A percentile compares a stretch with the other conserved stretches of the same genome.
These are phyloP conservation scores for Rhynchopsitta pachyrhyncha DNA, from an alignment of 2,113 vertebrate species.

Conservation along the genomic window DNA sequence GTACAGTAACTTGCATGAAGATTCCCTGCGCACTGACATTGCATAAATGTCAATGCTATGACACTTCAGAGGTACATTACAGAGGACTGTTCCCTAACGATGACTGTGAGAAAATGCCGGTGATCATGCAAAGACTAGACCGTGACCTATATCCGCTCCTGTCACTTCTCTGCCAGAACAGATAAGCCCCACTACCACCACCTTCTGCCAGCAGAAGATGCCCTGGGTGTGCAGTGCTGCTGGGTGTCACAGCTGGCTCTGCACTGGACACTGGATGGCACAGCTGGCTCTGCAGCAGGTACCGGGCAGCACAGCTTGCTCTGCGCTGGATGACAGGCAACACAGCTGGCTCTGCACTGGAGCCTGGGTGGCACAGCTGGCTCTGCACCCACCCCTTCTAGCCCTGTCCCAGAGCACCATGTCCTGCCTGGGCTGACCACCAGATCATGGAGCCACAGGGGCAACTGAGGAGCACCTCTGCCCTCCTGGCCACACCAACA, in stretches of 20 bases:
- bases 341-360: neutral
- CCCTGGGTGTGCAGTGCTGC: neutral
- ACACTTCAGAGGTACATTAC: accelerated
- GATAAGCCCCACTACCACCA: accelerated
- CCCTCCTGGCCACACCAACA: neutral
- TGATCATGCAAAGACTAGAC: accelerated
- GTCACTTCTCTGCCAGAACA: neutral
- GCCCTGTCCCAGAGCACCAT: neutral
- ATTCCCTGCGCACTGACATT: accelerated
- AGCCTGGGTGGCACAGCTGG: neutral
- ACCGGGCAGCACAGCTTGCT: neutral
- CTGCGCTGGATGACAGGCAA: accelerated
- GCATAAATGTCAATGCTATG: accelerated
- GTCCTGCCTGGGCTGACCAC: neutral
- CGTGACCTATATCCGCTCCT: neutral
- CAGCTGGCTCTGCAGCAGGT: neutral
- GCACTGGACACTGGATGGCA: accelerated
- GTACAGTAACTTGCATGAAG: accelerated
- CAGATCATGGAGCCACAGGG: too few species aligned
- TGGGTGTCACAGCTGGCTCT: neutral
- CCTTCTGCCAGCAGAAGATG: accelerated
- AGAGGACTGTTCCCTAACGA: accelerated
- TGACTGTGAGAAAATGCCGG: neutral
- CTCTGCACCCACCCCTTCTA: neutral
- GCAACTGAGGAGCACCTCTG: neutral